Base-by-base conservation (phyloP, 1,140 invertebrate species). In the Pseudomyrmex gracilis region DNA sequence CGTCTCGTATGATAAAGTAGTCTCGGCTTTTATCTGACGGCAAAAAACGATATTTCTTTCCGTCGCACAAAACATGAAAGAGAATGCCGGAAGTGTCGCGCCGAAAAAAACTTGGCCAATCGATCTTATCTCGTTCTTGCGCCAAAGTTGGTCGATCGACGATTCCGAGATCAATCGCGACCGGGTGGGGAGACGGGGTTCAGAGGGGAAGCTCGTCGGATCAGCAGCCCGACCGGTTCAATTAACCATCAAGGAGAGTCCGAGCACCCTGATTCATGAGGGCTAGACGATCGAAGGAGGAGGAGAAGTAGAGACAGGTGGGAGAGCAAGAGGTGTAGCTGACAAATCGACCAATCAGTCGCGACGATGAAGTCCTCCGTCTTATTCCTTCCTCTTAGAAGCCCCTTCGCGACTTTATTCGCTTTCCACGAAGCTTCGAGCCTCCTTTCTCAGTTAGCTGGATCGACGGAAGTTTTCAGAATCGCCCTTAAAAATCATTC, bases 341-440 rank as follows among this genome's bases (percentile, higher is more conserved):
- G 90, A 92, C 90, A 90, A 91, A 92, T 92, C 90, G 90, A 84
- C 87, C 91, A 92, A 92, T 92, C 90, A 92, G 89, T 91, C 87
- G 90, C 84, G 82, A 86, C 89, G 90, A 92, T 91, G 90, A 91
- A 92, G 90, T 92, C 86, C 88, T 92, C 83, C 85, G 83, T 91
- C 91, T 92, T 92, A 90, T 90, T 78, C 78, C 71, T 68, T 74
- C 61, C 73, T 88, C 55, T 87, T 82, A 73, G 80, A 85, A 76
- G 63, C 74, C 86, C 80, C 76, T 80, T 82, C 73, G 83, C 80
- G 63, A 83, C 73, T 84, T 63, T 64, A 68, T 85, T 85, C 78
- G 60, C 55, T 24, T 57, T 58, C n/a, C 57, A 15, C 43, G 58
- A 22, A 61, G 17, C 43, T 45, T 24, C 71, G 10, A 22, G 22